phyloP scores from a whole-genome alignment of 2,113 vertebrate genomes.

The Paradoxurus hermaphroditus region DNA sequence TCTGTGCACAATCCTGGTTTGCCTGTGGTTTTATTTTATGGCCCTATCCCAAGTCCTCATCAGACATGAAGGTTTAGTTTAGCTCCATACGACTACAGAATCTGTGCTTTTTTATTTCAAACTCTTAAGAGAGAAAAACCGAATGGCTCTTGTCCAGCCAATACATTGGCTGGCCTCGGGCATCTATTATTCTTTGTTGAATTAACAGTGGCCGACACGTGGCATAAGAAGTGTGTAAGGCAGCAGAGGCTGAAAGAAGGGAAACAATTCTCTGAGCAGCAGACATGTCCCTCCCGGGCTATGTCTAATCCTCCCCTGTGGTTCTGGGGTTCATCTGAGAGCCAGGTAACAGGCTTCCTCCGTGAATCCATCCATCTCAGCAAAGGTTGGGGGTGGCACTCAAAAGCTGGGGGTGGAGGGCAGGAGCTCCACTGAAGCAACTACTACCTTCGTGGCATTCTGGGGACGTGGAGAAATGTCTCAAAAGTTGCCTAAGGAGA shows the following conservation, averaged over 20 bases:
- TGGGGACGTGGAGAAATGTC: neutral
- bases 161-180: neutral
- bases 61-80: neutral
- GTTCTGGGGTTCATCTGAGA: neutral
- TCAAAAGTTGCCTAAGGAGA: neutral
- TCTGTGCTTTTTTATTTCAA: neutral
- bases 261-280: neutral
- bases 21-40: neutral
- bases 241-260: neutral
- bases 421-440: neutral
- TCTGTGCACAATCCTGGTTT: neutral
- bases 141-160: neutral
- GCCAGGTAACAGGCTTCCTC: no score
- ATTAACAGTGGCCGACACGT: fast-evolving
- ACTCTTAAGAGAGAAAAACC: neutral
- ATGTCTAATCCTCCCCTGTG: fast-evolving
- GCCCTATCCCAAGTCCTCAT: neutral
- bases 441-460: neutral
- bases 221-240: neutral
- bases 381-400: neutral
- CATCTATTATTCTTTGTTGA: neutral
- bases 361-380: neutral
- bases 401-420: neutral
- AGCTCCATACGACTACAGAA: neutral
- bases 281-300: fast-evolving